phyloP scores from a whole-genome alignment of 2,113 vertebrate species.

The Crypturellus undulatus region DNA sequence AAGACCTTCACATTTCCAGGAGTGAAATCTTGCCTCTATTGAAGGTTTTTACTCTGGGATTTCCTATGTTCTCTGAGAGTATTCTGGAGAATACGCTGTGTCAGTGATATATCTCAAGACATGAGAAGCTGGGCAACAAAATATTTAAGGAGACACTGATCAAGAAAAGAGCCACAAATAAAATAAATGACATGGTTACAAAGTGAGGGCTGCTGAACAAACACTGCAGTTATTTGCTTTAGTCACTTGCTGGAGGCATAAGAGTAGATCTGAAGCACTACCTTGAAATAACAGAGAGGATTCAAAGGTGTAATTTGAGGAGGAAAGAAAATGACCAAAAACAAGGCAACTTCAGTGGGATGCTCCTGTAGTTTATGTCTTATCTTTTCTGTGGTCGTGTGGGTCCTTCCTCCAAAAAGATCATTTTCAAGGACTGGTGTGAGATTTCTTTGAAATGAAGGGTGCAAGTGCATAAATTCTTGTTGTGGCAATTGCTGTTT shows the following conservation, averaged over 20 bases:
- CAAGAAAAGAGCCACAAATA: neutral
- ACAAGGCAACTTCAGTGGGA: rapidly evolving
- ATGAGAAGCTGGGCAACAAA: neutral
- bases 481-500: neutral
- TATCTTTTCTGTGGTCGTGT: neutral
- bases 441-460: neutral
- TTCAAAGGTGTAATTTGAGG: neutral
- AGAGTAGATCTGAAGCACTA: neutral
- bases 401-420: neutral
- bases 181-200: neutral
- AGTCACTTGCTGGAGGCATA: neutral
- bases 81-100: neutral
- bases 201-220: neutral
- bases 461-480: neutral
- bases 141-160: neutral
- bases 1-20: neutral
- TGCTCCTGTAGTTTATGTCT: neutral
- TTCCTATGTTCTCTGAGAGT: neutral
- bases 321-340: neutral
- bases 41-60: neutral
- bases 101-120: neutral
- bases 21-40: neutral
- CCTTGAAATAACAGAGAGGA: neutral
- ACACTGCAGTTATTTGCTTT: neutral
- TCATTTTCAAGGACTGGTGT: neutral